phyloP scores from a whole-genome alignment of 2,888 invertebrate species.

The Graphium colonna region DNA sequence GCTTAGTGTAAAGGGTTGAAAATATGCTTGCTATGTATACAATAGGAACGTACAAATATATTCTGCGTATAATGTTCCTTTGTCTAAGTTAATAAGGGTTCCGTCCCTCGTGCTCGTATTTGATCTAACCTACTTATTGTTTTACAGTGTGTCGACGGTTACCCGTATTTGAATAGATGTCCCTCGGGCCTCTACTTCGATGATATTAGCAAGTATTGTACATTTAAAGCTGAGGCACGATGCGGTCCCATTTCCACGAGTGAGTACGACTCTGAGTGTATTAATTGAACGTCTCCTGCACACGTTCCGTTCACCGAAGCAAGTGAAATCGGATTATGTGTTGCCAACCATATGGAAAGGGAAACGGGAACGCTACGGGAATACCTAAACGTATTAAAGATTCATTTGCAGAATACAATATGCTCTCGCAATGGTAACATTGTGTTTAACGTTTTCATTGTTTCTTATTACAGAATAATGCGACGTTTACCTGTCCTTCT shows the following conservation, averaged over 20 bases:
- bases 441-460: slow-evolving; percentile 14
- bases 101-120: slow-evolving; percentile 16
- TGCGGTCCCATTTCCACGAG: slow-evolving; percentile 94
- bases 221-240: slow-evolving; percentile 92
- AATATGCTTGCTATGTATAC: neutral
- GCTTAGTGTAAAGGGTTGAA: neutral
- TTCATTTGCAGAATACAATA: slow-evolving; percentile 21
- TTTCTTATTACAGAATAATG: neutral
- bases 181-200: slow-evolving; percentile 95
- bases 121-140: slow-evolving; percentile 21
- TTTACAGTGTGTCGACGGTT: slow-evolving; percentile 92
- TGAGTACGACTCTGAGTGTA: slow-evolving; percentile 71
- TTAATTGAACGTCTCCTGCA: slow-evolving; percentile 24
- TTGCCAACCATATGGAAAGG: slow-evolving; percentile 18
- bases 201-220: slow-evolving; percentile 93
- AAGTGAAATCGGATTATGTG: slow-evolving; percentile 24
- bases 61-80: slow-evolving; percentile 9
- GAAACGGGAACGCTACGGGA: slow-evolving; percentile 17
- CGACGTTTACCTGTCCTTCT: neutral
- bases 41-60: neutral
- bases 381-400: slow-evolving; percentile 23
- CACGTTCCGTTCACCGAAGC: slow-evolving; percentile 21
- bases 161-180: slow-evolving; percentile 92
- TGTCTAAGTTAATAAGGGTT: slow-evolving; percentile 20
- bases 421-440: slow-evolving; percentile 16